Evolutionary conservation across 1,140 invertebrate species (phyloP), one percentile per base, ranked within the genome.

Genomic region (Monomorium pharaonis): DNA sequence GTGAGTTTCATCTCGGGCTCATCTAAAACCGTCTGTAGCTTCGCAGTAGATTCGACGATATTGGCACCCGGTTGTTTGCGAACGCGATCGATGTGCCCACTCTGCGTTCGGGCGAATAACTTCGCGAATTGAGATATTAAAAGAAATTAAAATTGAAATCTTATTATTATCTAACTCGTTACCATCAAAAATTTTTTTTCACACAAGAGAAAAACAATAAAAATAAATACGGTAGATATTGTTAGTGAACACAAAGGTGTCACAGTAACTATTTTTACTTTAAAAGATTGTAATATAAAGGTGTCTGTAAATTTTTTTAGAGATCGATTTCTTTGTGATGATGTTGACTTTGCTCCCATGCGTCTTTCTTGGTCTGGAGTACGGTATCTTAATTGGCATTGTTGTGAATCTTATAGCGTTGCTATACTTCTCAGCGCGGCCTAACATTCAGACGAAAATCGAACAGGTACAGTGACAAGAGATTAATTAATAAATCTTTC

Each of bases 321-420:
- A 96, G 92, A 70, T 95, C 6, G 97, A 97, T 91, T 93, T 97
- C 18, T 87, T 97, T n/a, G 95, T 96, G 21, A 95, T 96, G 85
- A 72, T 95, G 18, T 88, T 96, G 0, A 97, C 97, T 1, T 95
- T 97, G 51, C 21, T 97, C 0, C 92, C 94, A 5, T 96, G 96
- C 75, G 92, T 97, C 14, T 94, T 96, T 27, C 92, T 96, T n/a
- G 96, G 96, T 49, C 92, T 97, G 27, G 96, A 97, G 94, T 96
- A 96, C 93, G 97, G 97, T n/a, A 97, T 97, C 76, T 88, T 97
- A 12, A 95, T 97, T 84, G 97, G 97, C n/a, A 96, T 97, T 54
- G 95, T 91, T 5, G 88, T 96, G 4, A 97, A 97, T 78, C 81
- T 97, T 2, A 24, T 96, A 0, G 94, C 97, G 60, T 91, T 97